Base-by-base conservation (phyloP, 2,888 invertebrate species). In the Mayetiola destructor region DNA sequence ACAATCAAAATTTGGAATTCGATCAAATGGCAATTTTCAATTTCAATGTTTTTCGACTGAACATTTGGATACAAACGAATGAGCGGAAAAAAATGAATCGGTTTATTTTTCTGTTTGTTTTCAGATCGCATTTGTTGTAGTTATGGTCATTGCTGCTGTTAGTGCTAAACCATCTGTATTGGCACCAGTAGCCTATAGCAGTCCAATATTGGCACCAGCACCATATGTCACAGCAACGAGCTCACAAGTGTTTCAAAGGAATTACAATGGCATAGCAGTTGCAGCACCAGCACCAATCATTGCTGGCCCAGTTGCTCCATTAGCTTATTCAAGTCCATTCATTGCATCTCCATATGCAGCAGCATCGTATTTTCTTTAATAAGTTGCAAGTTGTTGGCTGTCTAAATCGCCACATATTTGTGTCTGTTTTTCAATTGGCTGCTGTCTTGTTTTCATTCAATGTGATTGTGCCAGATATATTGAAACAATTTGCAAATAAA, bases 151-250 rank as follows among this genome's bases (percentile, higher is more conserved):
- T 20, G 48, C 48, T n/a, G 14, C 27, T 14, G 48, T 16, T 9
- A 27, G n/a, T 6, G 27, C 48, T 8, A 42, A 42, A n/a, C 42
- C 42, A 2, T 12, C 27, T n/a, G 1, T 48, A n/a, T 3, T 40
- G 20, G 48, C 27, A 3, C 48, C 48, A 27, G 20, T 48, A 2
- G 48, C 48, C 23, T 48, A 48, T 9, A 48, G n/a, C n/a, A n/a
- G 27, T 27, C 48, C 48, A 27, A 3, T 48, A 3, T 2, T 48
- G 5, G 48, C 48, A 2, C n/a, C 48, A n/a, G 4, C 23, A 21
- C 48, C 48, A 27, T 48, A n/a, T n/a, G 40, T 40, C 20, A 40
- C 40, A 12, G 48, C 48, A 23, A 48, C 48, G 1, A 48, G 48
- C 18, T 48, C 48, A 3, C 48, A 48, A 48, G 48, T 48, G 14